Base-by-base conservation (phyloP, 1,140 invertebrate genomes). In the Drosophila funebris region DNA sequence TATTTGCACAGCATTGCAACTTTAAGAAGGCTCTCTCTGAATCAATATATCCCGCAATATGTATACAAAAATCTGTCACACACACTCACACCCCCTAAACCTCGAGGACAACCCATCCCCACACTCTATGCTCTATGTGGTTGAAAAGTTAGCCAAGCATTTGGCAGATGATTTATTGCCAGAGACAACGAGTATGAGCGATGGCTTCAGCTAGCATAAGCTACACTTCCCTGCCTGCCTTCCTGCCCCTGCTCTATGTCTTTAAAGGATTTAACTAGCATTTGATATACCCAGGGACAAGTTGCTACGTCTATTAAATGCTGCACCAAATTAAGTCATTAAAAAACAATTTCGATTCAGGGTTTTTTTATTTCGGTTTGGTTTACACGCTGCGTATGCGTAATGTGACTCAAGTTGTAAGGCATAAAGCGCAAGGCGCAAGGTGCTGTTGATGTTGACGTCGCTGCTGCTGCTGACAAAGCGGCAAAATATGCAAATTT, bases 131-230 rank as follows among this genome's bases (percentile, higher is more conserved):
- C 29, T 36, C 36, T 52, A 48, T 76, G 53, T 43, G 64, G 61
- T 52, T 64, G 43, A 48, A 85, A 85, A 85, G 81, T 85, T 84
- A 70, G 54, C 37, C 48, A 54, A 66, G 70, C 63, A 63, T 70
- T 78, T 78, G 61, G 79, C 64, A 71, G 52, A 85, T 85, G 82
- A 88, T 88, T 88, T 87, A 85, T 87, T 87, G 71, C 83, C 76
- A 54, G 44, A 41, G 50, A 67, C 68, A 48, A 63, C 71, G 67
- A 78, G 82, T 87, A 87, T 87, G 82, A 87, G 82, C 82, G 71
- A 85, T 85, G 66, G 60, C 33, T 60, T 41, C 31, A 13, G 50
- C 53, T 24, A 24, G 27, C 14, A 24, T 29, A 36, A 31, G 46
- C 31, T 14, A 39, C 31, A 22, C 24, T 33, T 36, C 22, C 9